phyloP scores from a whole-genome alignment of 2,113 vertebrate species.

The Motacilla alba region DNA sequence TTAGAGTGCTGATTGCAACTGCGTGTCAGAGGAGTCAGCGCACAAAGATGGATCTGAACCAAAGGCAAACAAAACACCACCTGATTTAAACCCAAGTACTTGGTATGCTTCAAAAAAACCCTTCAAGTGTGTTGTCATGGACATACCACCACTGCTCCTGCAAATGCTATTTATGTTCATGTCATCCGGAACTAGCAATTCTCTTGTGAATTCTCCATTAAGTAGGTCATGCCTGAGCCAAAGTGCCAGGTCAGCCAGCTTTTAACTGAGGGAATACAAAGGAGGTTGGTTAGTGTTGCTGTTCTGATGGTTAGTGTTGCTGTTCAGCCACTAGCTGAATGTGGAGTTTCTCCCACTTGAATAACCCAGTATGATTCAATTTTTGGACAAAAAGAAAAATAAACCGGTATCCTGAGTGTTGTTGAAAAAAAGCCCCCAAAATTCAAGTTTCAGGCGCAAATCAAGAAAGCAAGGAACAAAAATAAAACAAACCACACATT shows the following conservation, averaged over 20 bases:
- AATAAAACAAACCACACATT: background rate
- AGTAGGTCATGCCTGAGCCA: background rate
- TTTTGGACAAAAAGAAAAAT: background rate
- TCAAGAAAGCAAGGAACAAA: background rate
- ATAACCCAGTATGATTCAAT: background rate
- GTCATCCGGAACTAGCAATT: background rate
- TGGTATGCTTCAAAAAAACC: background rate
- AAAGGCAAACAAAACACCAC: background rate
- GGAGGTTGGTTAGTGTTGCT: background rate
- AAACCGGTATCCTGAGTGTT: background rate
- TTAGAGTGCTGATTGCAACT: background rate
- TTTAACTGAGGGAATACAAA: background rate
- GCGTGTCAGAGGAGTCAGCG: accelerated
- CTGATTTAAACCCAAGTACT: background rate
- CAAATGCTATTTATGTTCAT: background rate
- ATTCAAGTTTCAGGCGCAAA: background rate
- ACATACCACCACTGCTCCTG: background rate
- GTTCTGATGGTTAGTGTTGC: background rate
- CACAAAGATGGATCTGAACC: background rate
- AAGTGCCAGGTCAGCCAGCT: background rate
- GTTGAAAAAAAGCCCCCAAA: background rate
- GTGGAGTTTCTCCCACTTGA: background rate
- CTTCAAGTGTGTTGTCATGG: background rate
- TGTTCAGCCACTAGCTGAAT: background rate
- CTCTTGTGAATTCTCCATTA: background rate